Conservation (phyloP, 2,113 vertebrate species). For the Peromyscus maniculatus region DNA sequence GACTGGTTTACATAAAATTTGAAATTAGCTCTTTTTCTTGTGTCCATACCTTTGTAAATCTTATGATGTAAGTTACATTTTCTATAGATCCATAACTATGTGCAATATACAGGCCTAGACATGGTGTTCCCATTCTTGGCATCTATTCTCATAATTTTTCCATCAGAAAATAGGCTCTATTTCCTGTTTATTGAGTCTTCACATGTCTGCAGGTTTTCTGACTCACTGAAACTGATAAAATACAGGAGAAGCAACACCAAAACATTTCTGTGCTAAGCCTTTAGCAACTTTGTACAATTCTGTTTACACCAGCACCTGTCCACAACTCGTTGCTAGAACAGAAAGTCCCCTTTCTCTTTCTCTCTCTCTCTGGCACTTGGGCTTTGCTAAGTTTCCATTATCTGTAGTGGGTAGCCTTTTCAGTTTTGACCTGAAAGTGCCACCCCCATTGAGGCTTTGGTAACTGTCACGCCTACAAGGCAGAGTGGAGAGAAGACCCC, state of each 20-base stretch:
- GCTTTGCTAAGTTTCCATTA: neutral
- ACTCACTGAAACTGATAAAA: neutral
- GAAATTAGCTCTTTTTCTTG: neutral
- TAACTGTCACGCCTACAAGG: too few relatives aligned
- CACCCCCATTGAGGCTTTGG: too few relatives aligned
- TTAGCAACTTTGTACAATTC: neutral
- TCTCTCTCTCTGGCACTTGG: neutral
- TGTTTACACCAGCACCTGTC: neutral
- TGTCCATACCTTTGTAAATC: neutral
- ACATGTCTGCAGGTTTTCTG: neutral
- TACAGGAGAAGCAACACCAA: neutral
- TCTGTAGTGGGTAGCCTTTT: too few relatives aligned
- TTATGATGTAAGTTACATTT: neutral
- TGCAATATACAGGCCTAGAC: neutral
- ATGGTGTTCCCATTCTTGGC: neutral
- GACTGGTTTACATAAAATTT: slow-evolving; percentile 18
- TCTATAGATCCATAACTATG: neutral
- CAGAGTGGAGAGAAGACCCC: too few relatives aligned
- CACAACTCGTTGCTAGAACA: neutral
- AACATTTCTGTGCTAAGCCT: neutral
- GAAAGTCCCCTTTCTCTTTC: neutral
- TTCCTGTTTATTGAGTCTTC: neutral
- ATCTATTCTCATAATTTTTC: neutral
- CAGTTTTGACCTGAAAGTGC: too few relatives aligned
- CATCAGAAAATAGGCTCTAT: neutral